Evolutionary conservation across 2,113 vertebrate genomes (phyloP), one percentile per base, ranked within the genome.

Genomic region (Fregata magnificens): DNA sequence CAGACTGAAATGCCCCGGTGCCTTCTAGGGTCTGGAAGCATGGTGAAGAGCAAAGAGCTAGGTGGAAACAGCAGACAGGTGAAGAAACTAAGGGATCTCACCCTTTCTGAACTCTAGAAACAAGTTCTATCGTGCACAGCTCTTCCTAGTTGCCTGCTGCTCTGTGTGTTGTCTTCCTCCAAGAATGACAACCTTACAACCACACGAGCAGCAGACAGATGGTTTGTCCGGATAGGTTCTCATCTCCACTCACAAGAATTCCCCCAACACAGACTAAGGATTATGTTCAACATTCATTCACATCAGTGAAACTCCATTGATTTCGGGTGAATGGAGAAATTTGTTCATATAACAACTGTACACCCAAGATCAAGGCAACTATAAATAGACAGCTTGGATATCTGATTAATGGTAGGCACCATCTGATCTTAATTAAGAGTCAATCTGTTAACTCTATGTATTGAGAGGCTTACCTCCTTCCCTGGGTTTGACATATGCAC

Each of bases 391-490:
- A 85, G 82, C 29, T 55, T 50, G 58, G 67, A 62, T 80, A 36
- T 70, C 83, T 86, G 88, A 90, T 91, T 94, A 93, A 95, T 73
- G 38, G 67, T 63, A 78, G 76, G 50, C 38, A 90, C 69, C 91
- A 92, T 89, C 87, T 96, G 92, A 97, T 82, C 77, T 89, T 95
- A 93, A 96, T 97, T 96, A 91, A 55, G 49, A 95, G 61, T 52
- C 95, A 95, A 53, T 90, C 90, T 97, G 96, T 50, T 88, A 66
- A 76, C 79, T 32, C 69, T 62, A 2, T 40, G 50, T 44, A 55
- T 79, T 86, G 87, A 93, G 89, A 82, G 55, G 47, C 45, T 95
- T 62, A 9, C 73, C 85, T 90, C 84, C 76, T 79, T 95, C 49
- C 91, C 73, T 85, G 55, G 38, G 40, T 84, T 82, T 94, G 94